Conservation (phyloP, 2,797 vertebrate species). For the Luscinia luscinia region DNA sequence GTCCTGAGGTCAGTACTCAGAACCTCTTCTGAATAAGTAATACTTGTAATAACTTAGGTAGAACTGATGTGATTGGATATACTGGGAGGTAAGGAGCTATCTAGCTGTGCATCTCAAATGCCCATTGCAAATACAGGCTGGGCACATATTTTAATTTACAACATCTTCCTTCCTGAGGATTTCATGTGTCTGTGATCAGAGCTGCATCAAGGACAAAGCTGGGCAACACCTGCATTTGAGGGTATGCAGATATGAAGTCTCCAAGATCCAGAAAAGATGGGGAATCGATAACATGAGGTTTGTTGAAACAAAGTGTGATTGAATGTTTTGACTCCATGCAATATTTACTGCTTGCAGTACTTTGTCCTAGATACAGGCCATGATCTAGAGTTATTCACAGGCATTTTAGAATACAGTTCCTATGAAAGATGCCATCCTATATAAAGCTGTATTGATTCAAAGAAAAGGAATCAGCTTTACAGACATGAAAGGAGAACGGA, state of each 20-base stretch:
- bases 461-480: background rate
- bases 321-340: background rate
- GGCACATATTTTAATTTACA: background rate
- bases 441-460: constrained; percentile 13
- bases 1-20: background rate
- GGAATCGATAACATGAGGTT: background rate
- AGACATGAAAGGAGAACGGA: background rate
- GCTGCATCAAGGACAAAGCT: background rate
- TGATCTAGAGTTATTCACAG: background rate
- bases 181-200: background rate
- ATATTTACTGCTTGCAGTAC: background rate
- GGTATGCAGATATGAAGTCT: background rate
- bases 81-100: background rate
- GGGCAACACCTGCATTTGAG: background rate
- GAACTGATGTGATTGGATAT: background rate
- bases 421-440: background rate
- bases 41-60: background rate
- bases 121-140: background rate
- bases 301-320: background rate
- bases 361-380: background rate
- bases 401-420: background rate
- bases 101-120: background rate
- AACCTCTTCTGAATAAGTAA: background rate
- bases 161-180: background rate
- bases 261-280: background rate